Base-by-base conservation (phyloP, 1,140 invertebrate genomes). In the Drosophila murphyi region DNA sequence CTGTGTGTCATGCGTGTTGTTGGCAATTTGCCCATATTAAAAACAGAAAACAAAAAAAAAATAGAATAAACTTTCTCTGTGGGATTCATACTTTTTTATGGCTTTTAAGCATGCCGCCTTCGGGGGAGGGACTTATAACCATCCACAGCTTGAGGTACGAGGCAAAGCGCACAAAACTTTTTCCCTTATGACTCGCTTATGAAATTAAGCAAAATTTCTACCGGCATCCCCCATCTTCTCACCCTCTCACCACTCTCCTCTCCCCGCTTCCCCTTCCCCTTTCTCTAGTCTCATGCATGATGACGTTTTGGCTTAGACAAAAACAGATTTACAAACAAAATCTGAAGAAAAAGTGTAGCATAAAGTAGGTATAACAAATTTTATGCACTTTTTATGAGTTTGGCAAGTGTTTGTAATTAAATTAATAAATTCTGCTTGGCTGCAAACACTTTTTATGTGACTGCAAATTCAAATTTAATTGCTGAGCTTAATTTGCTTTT, bases 301-400 rank as follows among this genome's bases (percentile, higher is more conserved):
- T 74, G 68, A 70, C 67, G 56, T 80, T 80, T 69, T 68, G 47
- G 48, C 64, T 65, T 76, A 72, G 78, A 81, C 74, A 76, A 78
- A 78, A 82, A 78, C 65, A 82, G 76, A 83, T 83, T 83, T 79
- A 72, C 63, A 65, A 75, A 57, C 69, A 76, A 39, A 12, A 35
- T 32, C 29, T 50, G 52, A 74, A 67, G 39, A 47, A 65, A 60
- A 64, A 57, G 5, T 34, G 3, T 34, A 60, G 32, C 20, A n/a
- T 5, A 39, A 50, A 54, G 4, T 56, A 48, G 64, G 65, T 51
- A 56, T 39, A 78, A 80, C 68, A 76, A 71, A 85, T 86, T 81
- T 86, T 75, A 86, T 86, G 82, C 78, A 86, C 77, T 85, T 86
- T 85, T 85, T 85, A 85, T 72, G 78, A 85, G 74, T 86, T 85